Evolutionary conservation across 2,888 invertebrate genomes (phyloP), one percentile per base, ranked within the genome.

Genomic region (Acanthosepion lycidas): DNA sequence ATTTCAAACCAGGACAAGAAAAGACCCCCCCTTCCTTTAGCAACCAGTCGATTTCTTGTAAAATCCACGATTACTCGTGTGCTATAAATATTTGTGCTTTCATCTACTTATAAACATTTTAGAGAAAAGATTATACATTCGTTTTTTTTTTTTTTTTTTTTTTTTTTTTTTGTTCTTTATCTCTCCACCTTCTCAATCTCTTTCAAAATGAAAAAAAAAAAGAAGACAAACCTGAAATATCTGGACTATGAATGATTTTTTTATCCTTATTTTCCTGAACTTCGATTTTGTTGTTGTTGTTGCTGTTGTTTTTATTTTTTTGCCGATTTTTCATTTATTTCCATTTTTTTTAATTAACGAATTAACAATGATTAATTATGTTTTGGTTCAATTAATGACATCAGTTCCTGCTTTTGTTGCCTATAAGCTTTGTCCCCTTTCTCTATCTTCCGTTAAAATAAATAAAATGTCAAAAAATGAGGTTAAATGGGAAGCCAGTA

Each of bases 221-320:
- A 23, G 26, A 59, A 59, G 23, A 59, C 23, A 59, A 6, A 23
- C 23, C 20, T 6, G 5, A 23, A 59, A 23, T 3, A 59, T 59
- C 59, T 59, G 59, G 23, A 59, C 59, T 23, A 59, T 23, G 59
- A 59, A 59, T 23, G 59, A 59, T 23, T 59, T 55, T 55, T 55
- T 78, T 78, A n/a, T n/a, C n/a, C 18, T 78, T n/a, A 78, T n/a
- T 78, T 78, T 78, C 15, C n/a, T n/a, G 78, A 33, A n/a, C 18
- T 78, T 78, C n/a, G 12, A 78, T 78, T 78, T 78, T 78, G 78
- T 78, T 78, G 78, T 78, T 78, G 78, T 78, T 78, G 78, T 78
- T 78, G 78, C 5, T 78, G 78, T 33, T 78, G n/a, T 33, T 78
- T 9, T 78, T n/a, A 33, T 78, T n/a, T 78, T 33, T 78, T 78